Evolutionary conservation across 2,888 invertebrate species (phyloP), one percentile per base, ranked within the genome.

Genomic region (Drosophila mimica): DNA sequence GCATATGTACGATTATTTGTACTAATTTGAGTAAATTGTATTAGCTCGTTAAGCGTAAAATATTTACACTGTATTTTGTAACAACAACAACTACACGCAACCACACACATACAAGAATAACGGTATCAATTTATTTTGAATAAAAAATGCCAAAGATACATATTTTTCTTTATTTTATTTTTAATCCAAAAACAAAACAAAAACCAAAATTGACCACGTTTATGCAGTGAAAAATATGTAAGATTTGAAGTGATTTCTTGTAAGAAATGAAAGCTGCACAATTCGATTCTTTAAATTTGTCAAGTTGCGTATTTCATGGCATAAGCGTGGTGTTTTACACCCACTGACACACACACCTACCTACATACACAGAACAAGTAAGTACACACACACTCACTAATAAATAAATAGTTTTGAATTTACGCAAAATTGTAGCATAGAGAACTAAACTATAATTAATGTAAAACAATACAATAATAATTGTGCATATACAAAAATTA

Each of bases 101-200:
- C n/a, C 60, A 71, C 53, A 67, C 33, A 65, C 61, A 77, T 31
- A 63, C 51, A 70, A 68, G 69, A 77, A 67, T 66, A 85, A 84
- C 75, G 85, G 82, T 87, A 85, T 88, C 81, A 62, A 80, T 85
- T 85, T 88, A 90, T 89, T 86, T 90, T 87, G 79, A 90, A 90
- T 89, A 88, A 89, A 89, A 90, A 89, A 91, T 89, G 88, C 89
- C 89, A 89, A 89, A 89, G 89, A 89, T 86, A 86, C 33, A 73
- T 25, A 43, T 15, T 15, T 56, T 59, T 52, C 58, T 64, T 70
- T 38, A 43, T 11, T 74, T 25, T 36, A 25, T 6, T 25, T 56
- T 20, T 28, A 31, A 31, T 25, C n/a, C 7, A 36, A 61, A n/a
- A 25, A 20, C 7, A 36, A 61, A n/a, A 25, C 15, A 31, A 30